Conservation (phyloP, 2,797 vertebrate species). For the Oreochromis mossambicus region DNA sequence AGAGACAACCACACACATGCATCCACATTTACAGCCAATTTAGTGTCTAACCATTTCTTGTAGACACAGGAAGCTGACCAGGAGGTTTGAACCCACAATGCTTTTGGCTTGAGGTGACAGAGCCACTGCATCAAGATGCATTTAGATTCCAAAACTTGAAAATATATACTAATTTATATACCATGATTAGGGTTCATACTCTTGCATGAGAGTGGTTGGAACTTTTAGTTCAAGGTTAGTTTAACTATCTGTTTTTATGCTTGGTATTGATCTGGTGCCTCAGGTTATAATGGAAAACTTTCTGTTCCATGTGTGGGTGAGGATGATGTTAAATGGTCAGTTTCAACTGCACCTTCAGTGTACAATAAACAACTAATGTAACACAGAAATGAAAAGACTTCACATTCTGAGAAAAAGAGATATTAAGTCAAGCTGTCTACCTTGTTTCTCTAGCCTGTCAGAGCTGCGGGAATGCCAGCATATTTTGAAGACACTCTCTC, state of each 20-base stretch:
- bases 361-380: background rate
- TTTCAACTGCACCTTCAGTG: background rate
- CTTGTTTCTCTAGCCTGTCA: background rate
- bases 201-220: background rate
- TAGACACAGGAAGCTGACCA: background rate
- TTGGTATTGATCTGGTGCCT: background rate
- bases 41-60: background rate
- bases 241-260: background rate
- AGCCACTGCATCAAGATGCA: background rate
- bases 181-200: background rate
- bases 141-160: background rate
- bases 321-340: background rate
- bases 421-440: background rate
- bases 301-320: background rate
- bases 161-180: background rate
- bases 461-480: background rate
- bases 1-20: background rate
- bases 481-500: background rate
- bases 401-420: background rate
- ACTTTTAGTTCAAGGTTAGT: background rate
- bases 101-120: background rate
- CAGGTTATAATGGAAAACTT: background rate
- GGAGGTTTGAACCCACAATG: background rate
- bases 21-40: background rate
- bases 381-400: background rate